Evolutionary conservation across 2,113 vertebrate species (phyloP).

Genomic region (Perognathus longimembris): DNA sequence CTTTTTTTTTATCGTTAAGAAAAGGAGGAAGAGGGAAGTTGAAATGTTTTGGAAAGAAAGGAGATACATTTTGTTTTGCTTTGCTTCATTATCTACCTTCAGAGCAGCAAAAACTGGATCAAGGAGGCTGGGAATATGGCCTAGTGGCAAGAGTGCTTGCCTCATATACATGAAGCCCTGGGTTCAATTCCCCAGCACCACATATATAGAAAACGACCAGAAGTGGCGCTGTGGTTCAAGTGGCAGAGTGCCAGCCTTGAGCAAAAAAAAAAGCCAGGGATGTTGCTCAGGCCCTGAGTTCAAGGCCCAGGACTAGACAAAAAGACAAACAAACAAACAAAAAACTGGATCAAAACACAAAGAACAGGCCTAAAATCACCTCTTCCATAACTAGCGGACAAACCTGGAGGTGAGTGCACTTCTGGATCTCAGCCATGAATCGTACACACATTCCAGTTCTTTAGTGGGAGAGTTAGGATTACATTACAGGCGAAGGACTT

Average conservation of each 20-base stretch:
- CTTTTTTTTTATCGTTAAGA: slow-evolving; percentile 12
- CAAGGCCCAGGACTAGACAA: too few species aligned
- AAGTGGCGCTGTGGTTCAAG: too few species aligned
- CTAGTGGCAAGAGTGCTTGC: too few species aligned
- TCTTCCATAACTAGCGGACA: slow-evolving; percentile 32
- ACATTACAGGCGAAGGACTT: slow-evolving; percentile 28
- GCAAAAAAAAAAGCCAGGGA: too few species aligned
- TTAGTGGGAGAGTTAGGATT: neutral
- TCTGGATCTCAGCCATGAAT: neutral
- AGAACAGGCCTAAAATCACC: slow-evolving; percentile 27
- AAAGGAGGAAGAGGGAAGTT: neutral
- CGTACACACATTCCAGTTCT: neutral
- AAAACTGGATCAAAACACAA: slow-evolving; percentile 37
- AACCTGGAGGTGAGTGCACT: neutral
- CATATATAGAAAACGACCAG: too few species aligned
- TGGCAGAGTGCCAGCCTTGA: too few species aligned
- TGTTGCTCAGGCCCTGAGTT: too few species aligned
- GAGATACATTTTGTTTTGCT: slow-evolving; percentile 39
- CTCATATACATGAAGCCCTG: too few species aligned
- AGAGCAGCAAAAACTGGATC: slow-evolving; percentile 42
- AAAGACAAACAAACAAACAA: too few species aligned
- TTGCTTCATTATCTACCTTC: slow-evolving; percentile 55
- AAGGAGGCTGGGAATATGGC: too few species aligned
- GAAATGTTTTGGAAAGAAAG: slow-evolving; percentile 50
- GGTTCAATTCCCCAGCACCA: too few species aligned